Base-by-base conservation (phyloP, 2,113 vertebrate species). In the Cryptomyrus ogoouensis region DNA sequence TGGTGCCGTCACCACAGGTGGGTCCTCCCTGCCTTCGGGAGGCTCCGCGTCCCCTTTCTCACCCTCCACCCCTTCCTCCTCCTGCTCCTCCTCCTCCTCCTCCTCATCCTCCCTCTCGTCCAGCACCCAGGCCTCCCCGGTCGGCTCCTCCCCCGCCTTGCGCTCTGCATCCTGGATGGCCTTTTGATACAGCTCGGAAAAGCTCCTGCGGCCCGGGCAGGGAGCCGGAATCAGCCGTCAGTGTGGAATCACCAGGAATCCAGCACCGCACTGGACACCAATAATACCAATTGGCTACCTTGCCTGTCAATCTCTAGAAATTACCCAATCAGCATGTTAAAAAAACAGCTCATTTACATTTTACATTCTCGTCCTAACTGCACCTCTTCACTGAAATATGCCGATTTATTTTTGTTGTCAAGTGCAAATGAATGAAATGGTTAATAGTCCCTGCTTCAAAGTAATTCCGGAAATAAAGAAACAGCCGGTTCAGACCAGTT, bases 101-200 rank as follows among this genome's bases (percentile, higher is more conserved):
- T 19, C 88, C 0, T 94, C 94, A 2, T 94, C 94, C 66, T 95
- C 95, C 89, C 91, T 92, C 50, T 96, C 94, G 0, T 95, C 93
- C 91, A 96, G 93, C 74, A 96, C 94, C 95, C 95, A 97, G 93
- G 96, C 95, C 93, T 95, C 92, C 35, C 96, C 96, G 0, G 94
- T 94, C 83, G 91, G 94, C 85, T 94, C 94, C 90, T 95, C 94
- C 53, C 96, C 91, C 0, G 95, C 93, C 94, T 96, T 96, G 84
- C 96, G 95, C 92, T 97, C 96, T 0, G 96, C 96, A 31, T 98
- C 97, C 91, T 97, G 96, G 93, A 98, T 96, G 46, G 98, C 97
- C 91, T 97, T 97, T 90, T 93, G 95, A 93, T 98, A 98, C 27
- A 98, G 94, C 94, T 98, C 98, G 0, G 97, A 98, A 91, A 97